Percentiles rank a stretch among this genome's conserved stretches.
phyloP scores from a whole-genome alignment of 2,113 vertebrate genomes.

The Cynoglossus semilaevis region DNA sequence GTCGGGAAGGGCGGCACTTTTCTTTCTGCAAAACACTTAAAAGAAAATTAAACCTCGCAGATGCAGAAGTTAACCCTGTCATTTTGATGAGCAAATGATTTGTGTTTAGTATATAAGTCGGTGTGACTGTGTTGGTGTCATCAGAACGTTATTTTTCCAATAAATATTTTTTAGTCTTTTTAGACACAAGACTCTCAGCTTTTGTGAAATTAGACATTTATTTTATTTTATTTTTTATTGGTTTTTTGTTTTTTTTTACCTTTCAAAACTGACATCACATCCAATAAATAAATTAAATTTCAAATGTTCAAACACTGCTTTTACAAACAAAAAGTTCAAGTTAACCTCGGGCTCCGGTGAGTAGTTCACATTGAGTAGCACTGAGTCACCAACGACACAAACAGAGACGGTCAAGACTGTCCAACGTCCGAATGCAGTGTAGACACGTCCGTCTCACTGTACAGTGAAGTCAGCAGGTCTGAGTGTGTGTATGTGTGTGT shows the following conservation, averaged over 20 bases:
- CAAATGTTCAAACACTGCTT: slow-evolving; percentile 69
- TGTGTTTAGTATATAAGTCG: too few species aligned
- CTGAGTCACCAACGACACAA: slow-evolving; percentile 58
- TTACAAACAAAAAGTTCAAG: slow-evolving; percentile 66
- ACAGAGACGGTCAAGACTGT: slow-evolving; percentile 31
- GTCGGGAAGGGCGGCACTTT: slow-evolving; percentile 23
- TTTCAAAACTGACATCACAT: slow-evolving; percentile 75
- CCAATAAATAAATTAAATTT: slow-evolving; percentile 79
- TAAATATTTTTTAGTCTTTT: not conserved
- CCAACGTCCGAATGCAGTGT: slow-evolving; percentile 19
- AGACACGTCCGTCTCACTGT: slow-evolving; percentile 30
- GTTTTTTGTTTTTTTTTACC: too few species aligned
- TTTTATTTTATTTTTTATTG: slow-evolving; percentile 67
- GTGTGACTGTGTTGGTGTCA: too few species aligned
- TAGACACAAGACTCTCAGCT: slow-evolving; percentile 10
- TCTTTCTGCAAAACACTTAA: slow-evolving; percentile 24
- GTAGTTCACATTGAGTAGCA: slow-evolving; percentile 34
- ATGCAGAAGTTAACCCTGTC: slow-evolving; percentile 7
- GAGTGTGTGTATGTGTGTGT: too few species aligned
- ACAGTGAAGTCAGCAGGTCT: slow-evolving; percentile 43
- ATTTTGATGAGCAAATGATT: too few species aligned
- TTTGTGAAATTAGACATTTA: slow-evolving; percentile 67
- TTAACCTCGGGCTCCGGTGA: slow-evolving; percentile 53
- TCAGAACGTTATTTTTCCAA: too few species aligned
- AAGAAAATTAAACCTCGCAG: slow-evolving; percentile 17